Conservation (phyloP, 2,888 invertebrate genomes). For the Aporophyla lueneburgensis region DNA sequence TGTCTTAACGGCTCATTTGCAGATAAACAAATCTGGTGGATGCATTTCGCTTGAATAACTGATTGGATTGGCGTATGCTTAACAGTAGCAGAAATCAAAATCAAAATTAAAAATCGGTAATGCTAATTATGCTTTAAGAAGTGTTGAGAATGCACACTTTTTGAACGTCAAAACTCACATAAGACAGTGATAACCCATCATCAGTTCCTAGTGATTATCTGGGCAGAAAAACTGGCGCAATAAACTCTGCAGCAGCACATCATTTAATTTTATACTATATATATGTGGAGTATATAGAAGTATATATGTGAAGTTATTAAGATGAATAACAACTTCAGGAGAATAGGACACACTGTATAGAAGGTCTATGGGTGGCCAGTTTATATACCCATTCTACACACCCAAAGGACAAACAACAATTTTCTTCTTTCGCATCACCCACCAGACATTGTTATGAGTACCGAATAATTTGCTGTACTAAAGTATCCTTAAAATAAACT, state of each 20-base stretch:
- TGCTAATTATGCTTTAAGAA: neutral
- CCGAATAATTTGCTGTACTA: neutral
- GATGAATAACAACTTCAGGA: neutral
- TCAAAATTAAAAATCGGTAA: neutral
- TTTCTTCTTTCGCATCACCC: neutral
- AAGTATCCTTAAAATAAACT: constrained; percentile 23
- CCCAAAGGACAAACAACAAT: neutral
- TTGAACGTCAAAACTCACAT: neutral
- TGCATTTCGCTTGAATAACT: constrained; percentile 1
- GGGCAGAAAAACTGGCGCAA: neutral
- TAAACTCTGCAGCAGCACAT: neutral
- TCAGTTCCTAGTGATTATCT: neutral
- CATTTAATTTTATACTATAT: neutral
- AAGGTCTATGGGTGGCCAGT: too few relatives aligned
- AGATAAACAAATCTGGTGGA: constrained; percentile 19
- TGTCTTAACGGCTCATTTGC: constrained; percentile 18
- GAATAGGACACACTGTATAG: neutral
- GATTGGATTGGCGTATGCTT: neutral
- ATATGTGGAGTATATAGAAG: too few relatives aligned
- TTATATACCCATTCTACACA: neutral
- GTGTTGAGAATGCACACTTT: neutral
- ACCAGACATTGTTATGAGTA: neutral
- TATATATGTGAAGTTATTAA: neutral
- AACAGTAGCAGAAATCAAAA: neutral
- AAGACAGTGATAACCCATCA: neutral